Evolutionary conservation across 2,113 vertebrate genomes (phyloP).

Genomic region (Crocuta crocuta): DNA sequence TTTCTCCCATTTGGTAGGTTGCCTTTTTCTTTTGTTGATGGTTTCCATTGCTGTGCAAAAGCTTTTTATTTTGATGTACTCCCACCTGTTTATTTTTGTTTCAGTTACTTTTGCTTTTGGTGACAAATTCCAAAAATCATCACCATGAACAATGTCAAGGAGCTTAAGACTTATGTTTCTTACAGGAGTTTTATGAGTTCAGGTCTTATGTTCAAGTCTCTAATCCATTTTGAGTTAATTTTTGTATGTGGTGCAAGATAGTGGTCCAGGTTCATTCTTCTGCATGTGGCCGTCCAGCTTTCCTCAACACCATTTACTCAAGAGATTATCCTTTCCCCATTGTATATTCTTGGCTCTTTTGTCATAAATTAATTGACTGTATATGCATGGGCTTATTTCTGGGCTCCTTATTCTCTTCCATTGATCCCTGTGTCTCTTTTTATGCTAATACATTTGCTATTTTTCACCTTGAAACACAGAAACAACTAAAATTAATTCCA

Average conservation of each 20-base stretch:
- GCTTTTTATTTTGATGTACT: neutral
- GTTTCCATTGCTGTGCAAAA: neutral
- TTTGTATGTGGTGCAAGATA: neutral
- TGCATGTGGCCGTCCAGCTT: neutral
- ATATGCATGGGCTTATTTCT: neutral
- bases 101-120: neutral
- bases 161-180: neutral
- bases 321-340: neutral
- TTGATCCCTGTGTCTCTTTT: neutral
- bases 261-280: neutral
- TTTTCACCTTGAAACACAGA: conserved; percentile 25
- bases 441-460: neutral
- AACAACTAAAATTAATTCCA: conserved; percentile 2
- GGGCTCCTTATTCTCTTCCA: neutral
- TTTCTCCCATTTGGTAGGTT: neutral
- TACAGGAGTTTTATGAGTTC: neutral
- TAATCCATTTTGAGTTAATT: neutral
- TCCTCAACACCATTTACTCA: neutral
- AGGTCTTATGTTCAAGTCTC: neutral
- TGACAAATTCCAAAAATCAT: neutral
- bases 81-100: neutral
- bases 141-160: neutral
- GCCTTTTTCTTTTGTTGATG: neutral
- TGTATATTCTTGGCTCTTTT: neutral
- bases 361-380: neutral